phyloP scores from a whole-genome alignment of 2,888 invertebrate species.

The Drosophila kanekoi region DNA sequence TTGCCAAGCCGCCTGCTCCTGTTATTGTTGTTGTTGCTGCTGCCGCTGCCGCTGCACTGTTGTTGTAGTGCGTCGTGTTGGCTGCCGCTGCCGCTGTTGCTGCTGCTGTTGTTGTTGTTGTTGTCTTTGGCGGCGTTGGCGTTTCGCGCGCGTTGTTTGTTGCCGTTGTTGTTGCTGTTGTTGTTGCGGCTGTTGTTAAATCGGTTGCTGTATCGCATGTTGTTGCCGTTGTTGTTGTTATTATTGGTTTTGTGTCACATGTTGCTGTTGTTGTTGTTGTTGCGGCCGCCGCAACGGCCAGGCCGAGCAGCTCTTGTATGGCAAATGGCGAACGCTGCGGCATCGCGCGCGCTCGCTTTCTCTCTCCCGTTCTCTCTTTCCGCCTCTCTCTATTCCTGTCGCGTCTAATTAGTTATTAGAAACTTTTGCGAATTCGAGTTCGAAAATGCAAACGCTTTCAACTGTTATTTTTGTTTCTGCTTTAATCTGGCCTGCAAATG shows the following conservation, averaged over 20 bases:
- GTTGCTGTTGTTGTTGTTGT: conserved; percentile 35
- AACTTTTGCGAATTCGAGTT: conserved; percentile 14
- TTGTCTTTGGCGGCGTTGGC: conserved; percentile 33
- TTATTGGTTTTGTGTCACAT: conserved; percentile 21
- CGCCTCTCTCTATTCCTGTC: not conserved
- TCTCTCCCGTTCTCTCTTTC: not conserved
- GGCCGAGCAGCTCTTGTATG: conserved; percentile 85
- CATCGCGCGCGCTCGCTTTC: conserved; percentile 66
- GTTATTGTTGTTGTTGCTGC: conserved; percentile 24
- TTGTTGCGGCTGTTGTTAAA: conserved; percentile 30
- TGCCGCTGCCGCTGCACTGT: not conserved
- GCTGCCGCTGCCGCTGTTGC: conserved; percentile 12
- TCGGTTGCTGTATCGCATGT: conserved; percentile 41
- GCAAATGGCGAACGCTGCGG: conserved; percentile 85
- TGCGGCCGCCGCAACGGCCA: conserved; percentile 75
- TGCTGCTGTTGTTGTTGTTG: conserved; percentile 22
- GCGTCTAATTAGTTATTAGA: conserved; percentile 24
- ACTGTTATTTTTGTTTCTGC: conserved; percentile 2
- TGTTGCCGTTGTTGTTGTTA: conserved; percentile 36
- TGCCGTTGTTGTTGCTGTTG: conserved; percentile 25
- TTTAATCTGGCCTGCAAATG: not conserved
- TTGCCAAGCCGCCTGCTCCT: conserved; percentile 5
- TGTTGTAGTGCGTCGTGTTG: conserved; percentile 4
- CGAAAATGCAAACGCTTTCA: conserved; percentile 13
- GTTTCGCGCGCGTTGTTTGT: conserved; percentile 32